Base-by-base conservation (phyloP, 2,113 vertebrate species). In the Spilogale gracilis region DNA sequence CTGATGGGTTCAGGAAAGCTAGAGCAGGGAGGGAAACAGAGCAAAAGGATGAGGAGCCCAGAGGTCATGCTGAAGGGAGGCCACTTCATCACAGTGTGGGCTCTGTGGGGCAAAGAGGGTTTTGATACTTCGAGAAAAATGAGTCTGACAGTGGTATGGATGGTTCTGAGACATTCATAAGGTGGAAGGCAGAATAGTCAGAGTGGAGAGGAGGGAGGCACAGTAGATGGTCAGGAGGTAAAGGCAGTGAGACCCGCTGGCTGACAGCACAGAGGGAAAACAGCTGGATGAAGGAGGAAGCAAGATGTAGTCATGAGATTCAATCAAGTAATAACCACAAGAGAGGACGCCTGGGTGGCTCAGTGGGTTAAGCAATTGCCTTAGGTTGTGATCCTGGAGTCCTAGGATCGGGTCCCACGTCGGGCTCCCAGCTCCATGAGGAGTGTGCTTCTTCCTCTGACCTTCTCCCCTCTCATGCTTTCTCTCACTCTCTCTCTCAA, bases 201-300 rank as follows among this genome's bases (percentile, higher is more conserved):
- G 54, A 6, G 32, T 5, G 2, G n/a, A 73, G 27, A 2, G 14
- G 2, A 25, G 8, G 52, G 9, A 63, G 60, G 48, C 12, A 0
- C 38, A 4, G 2, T 0, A 11, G 9, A 6, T 1, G 56, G 2
- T 3, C 38, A 11, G 76, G 65, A 43, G 20, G 73, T 32, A 9
- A 76, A 43, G 20, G 5, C 6, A 43, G 45, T 6, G 1, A 73
- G 79, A 82, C 4, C 21, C 17, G 38, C n/a, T 23, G 25, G 52
- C 17, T 1, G 20, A 25, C 6, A 43, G 23, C 11, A 3, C 2
- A 3, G 60, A 65, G 27, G n/a, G 76, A 82, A 54, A 65, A 21
- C 0, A 4, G 18, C 0, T 23, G 23, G 38, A 9, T 6, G n/a
- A 43, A 30, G n/a, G 18, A 21, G 56, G 38, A 56, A 25, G 14